Base-by-base conservation (phyloP, 2,888 invertebrate genomes). In the Lissonota sp. region DNA sequence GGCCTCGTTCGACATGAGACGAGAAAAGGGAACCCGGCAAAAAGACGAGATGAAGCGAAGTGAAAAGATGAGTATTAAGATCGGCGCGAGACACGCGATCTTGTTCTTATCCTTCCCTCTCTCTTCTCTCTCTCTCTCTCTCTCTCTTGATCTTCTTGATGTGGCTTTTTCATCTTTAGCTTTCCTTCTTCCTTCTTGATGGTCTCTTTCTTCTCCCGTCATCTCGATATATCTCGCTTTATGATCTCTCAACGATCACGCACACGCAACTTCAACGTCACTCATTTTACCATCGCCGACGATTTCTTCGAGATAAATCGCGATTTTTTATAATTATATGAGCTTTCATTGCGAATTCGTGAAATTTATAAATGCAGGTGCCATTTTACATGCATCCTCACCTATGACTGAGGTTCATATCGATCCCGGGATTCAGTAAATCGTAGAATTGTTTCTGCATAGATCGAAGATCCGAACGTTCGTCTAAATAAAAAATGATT, bases 11-110 rank as follows among this genome's bases (percentile, higher is more conserved):
- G 37, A 58, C 64, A 74, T 39, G 57, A 37, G 40, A 49, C 62
- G 62, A 62, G 58, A 60, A 51, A 49, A 58, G 10, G 16, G 44
- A 62, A 62, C 10, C n/a, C 16, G 8, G 14, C 39, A 63, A 8
- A n/a, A 44, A 63, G 16, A 53, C n/a, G 39, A 16, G 7, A 12
- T 51, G 16, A 51, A 26, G 70, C 39, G n/a, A 40, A 53, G 67
- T 49, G 55, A 67, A 40, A 60, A 67, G 58, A 26, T 26, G 26
- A 58, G 60, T 42, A 49, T 44, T 8, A 63, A 63, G 63, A 76
- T 76, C 46, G 26, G 49, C 57, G 49, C 49, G 63, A 49, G 42
- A 77, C 70, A 77, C 70, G 63, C 76, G 70, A 64, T 63, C 63
- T 46, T 44, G 8, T 55, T 40, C 6, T 53, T 42, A 6, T 67